Percentiles rank a stretch among this genome's conserved stretches.
Conservation (phyloP, 35 echinoderm and acorn worm species). For the Apostichopus japonicus region DNA sequence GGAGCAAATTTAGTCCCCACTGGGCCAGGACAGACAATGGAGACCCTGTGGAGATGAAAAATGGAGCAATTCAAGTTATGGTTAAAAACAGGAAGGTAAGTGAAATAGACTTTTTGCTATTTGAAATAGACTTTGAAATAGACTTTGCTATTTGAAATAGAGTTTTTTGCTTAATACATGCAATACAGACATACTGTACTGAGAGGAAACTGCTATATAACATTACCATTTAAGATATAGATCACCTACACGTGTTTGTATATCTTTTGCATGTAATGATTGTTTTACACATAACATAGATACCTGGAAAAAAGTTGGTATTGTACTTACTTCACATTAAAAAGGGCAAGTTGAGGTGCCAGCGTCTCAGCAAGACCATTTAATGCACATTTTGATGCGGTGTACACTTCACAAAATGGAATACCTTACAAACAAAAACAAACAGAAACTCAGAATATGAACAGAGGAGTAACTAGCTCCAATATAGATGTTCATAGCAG, state of each 20-base stretch:
- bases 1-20: neutral
- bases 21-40: conserved; percentile 7
- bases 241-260: no score
- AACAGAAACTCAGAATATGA: neutral
- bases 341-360: neutral
- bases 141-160: no score
- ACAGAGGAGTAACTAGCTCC: neutral
- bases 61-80: neutral
- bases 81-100: neutral
- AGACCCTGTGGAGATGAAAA: neutral
- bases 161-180: no score
- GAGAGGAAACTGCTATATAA: no score
- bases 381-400: conserved; percentile 12
- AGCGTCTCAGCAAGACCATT: neutral
- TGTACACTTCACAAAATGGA: conserved; percentile 34
- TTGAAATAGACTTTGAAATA: no score
- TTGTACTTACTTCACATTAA: conserved; percentile 6
- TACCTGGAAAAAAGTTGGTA: no score
- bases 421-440: neutral
- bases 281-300: no score
- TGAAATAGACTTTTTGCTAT: neutral
- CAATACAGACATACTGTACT: no score
- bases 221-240: no score
- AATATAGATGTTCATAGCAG: no score
- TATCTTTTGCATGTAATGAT: no score